phyloP scores from a whole-genome alignment of 2,888 invertebrate genomes.

The Hesperia comma region DNA sequence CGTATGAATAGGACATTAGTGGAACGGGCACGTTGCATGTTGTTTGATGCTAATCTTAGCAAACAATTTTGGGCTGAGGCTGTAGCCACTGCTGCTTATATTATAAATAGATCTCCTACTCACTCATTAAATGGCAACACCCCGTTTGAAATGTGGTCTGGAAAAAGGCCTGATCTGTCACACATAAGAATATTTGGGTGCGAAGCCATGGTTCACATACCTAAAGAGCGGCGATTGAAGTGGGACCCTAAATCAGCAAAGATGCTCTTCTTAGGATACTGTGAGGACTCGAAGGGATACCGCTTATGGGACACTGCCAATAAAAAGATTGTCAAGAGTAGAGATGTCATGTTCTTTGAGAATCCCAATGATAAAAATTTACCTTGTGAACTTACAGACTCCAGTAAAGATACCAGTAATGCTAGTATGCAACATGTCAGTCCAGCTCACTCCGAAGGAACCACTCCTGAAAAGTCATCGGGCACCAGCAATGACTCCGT shows the following conservation, averaged over 20 bases:
- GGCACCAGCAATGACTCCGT: background rate
- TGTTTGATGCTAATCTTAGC: constrained; percentile 39
- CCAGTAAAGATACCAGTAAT: background rate
- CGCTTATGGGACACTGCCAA: constrained; percentile 9
- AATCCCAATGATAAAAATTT: background rate
- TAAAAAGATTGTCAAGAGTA: background rate
- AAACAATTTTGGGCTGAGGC: constrained; percentile 46
- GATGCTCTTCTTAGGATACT: constrained; percentile 22
- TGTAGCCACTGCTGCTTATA: constrained; percentile 40
- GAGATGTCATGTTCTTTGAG: too few relatives aligned
- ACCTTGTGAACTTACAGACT: background rate
- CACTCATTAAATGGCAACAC: constrained; percentile 28
- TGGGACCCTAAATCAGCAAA: constrained; percentile 22
- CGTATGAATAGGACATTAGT: constrained; percentile 46
- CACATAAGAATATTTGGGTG: constrained; percentile 56
- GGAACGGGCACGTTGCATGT: constrained; percentile 43
- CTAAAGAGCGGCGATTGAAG: constrained; percentile 34
- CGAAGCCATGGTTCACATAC: constrained; percentile 43
- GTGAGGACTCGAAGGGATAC: constrained; percentile 10
- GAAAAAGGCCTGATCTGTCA: constrained; percentile 49
- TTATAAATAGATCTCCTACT: constrained; percentile 38
- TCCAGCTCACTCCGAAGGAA: background rate
- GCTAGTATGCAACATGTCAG: background rate
- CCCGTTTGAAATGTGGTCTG: constrained; percentile 52
- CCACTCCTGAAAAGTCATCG: background rate